phyloP scores from a whole-genome alignment of 2,797 vertebrate species.

The Sebastiscus tertius region DNA sequence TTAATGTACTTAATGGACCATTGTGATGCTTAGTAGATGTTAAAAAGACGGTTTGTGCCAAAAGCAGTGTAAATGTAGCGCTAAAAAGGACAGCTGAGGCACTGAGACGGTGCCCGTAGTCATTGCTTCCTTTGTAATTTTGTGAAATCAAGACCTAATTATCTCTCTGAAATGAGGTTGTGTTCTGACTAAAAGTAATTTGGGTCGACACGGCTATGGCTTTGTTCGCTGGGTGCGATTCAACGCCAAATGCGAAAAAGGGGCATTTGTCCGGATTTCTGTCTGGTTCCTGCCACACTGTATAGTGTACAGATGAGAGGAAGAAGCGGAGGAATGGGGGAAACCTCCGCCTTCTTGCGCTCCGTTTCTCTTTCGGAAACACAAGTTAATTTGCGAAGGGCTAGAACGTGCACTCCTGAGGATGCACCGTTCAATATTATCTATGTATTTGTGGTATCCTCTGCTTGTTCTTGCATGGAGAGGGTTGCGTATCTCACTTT shows the following conservation, averaged over 20 bases:
- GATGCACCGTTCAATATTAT: constrained; percentile 57
- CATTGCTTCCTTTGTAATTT: constrained; percentile 15
- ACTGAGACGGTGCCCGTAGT: not conserved
- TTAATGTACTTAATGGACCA: constrained; percentile 30
- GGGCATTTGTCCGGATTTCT: constrained; percentile 1
- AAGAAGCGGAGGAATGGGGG: not conserved
- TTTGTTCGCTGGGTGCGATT: not conserved
- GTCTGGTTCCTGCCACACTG: not conserved
- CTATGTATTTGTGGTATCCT: constrained; percentile 36
- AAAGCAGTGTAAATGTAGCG: constrained; percentile 44
- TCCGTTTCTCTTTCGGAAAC: constrained; percentile 8
- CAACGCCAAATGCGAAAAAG: constrained; percentile 6
- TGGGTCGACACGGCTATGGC: not conserved
- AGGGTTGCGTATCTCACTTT: not conserved
- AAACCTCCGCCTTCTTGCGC: not conserved
- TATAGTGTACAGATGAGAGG: constrained; percentile 44
- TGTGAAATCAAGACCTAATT: constrained; percentile 9
- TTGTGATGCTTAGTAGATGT: constrained; percentile 27
- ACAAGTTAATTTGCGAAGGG: constrained; percentile 75
- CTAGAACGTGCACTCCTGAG: constrained; percentile 61
- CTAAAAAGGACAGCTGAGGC: not conserved
- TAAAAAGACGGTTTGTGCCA: constrained; percentile 31
- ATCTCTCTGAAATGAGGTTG: not conserved
- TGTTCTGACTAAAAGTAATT: not conserved
- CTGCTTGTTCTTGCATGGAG: constrained; percentile 37